Base-by-base conservation (phyloP, 2,113 vertebrate genomes). In the Uria aalge region DNA sequence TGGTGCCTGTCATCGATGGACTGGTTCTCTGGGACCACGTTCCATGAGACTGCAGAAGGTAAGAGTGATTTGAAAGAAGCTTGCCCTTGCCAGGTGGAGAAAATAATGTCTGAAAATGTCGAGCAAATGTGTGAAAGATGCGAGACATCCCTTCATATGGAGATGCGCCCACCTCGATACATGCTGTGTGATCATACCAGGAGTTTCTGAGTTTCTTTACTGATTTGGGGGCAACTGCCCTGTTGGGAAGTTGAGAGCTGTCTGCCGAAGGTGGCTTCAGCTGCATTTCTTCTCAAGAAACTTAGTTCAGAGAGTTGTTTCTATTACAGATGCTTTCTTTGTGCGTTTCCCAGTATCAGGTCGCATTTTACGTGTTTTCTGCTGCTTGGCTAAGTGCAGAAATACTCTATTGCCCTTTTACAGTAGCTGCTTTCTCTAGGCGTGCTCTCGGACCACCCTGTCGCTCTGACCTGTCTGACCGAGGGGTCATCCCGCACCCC, bases 381-480 rank as follows among this genome's bases (percentile, higher is more conserved):
- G 69, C 47, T 36, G 32, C 60, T 91, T 53, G 43, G 50, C 55
- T 47, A 55, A 87, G 73, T 55, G 60, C 36, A 67, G 41, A 71
- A 73, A 45, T 73, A 15, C 5, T 77, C 52, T 50, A 27, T 36
- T 71, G 21, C 32, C 29, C 34, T 55, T 75, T 50, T 16, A 7
- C 21, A 57, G 68, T 12, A n/a, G 2, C 18, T 55, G 27, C 17
- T 66, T 41, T 76, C 40, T 53, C 22, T 4, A n/a, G 63, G 40
- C 5, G 1, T 67, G 57, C 36, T 75, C 47, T 62, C 6, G 6
- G 48, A 15, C 32, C 36, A 3, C 29, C 16, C 18, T 55, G 24
- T 57, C 1, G 1, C 78, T 45, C 27, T 4, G 41, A 27, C 16
- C 50, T 23, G n/a, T 12, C 41, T 14, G 30, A 15, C 5, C 0